Evolutionary conservation across 2,797 vertebrate genomes (phyloP), one percentile per base, ranked within the genome.

Genomic region (Scolopax bukidnonensis): DNA sequence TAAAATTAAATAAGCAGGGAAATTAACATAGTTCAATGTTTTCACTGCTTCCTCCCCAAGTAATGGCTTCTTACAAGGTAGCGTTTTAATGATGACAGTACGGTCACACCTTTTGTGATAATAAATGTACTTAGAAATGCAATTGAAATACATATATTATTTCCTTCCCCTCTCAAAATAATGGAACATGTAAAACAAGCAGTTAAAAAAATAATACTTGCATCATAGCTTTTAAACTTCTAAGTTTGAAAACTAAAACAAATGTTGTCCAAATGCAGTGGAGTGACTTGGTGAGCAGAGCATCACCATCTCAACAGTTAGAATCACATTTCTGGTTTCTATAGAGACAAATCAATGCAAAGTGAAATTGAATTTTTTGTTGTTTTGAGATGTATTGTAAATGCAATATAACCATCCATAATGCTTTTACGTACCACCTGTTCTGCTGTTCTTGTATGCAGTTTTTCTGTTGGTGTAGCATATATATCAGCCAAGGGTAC

Each of bases 401-500:
- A 40, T 59, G 50, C 30, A 74, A 59, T 74, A 41, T 48, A 79
- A 36, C 11, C 24, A 45, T 60, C 30, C 43, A 7, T 47, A 63
- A 25, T 82, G 36, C 40, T 74, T 92, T 50, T 75, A 33, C 75
- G 19, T 21, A 36, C 30, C 30, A 56, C 84, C 43, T 93, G 20
- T 73, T 71, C 54, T 88, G 50, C 33, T 73, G 38, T 27, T 87
- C 40, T 63, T 90, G 19, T 9, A 9, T 16, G 32, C 32, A 47
- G 14, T 38, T 86, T 75, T 84, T 64, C 57, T 84, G n/a, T 57
- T 90, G 33, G 14, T 81, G 5, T 23, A 36, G 17, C 25, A 21
- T 14, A 8, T 61, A 30, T 0, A 0, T 54, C 57, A 65, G 33
- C 18, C 45, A 50, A 76, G 32, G 6, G 2, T 73, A 5, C 21